Conservation (phyloP, 2,888 invertebrate genomes). For the Autographa pulchrina region DNA sequence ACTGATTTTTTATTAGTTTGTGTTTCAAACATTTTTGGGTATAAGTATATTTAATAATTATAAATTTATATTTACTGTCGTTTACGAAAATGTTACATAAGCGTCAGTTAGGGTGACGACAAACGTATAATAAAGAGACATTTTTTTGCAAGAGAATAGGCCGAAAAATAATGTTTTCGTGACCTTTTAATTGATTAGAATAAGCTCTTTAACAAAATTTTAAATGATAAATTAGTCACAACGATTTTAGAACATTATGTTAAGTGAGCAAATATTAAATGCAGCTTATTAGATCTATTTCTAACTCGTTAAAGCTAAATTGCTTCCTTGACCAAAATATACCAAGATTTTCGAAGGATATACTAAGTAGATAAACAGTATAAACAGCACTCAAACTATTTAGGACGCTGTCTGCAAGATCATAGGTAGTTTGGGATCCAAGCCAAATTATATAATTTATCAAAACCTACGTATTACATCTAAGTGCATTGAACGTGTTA, state of each 20-base stretch:
- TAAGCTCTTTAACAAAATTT: too few species aligned
- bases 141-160: too few species aligned
- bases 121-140: too few species aligned
- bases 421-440: background rate
- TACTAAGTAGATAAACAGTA: background rate
- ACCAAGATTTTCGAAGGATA: background rate
- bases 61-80: too few species aligned
- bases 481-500: background rate
- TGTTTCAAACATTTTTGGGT: background rate
- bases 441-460: background rate
- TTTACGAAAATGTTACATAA: too few species aligned
- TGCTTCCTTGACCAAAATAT: background rate
- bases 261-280: too few species aligned
- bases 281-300: background rate
- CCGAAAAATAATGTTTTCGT: too few species aligned
- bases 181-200: too few species aligned
- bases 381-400: background rate
- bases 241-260: too few species aligned
- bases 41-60: too few species aligned
- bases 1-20: slow-evolving; percentile 2
- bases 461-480: background rate
- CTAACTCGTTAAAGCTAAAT: background rate
- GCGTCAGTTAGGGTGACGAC: too few species aligned
- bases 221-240: too few species aligned
- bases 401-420: background rate